Conservation (phyloP, 2,888 invertebrate species). For the Dermolepida albohirtum region DNA sequence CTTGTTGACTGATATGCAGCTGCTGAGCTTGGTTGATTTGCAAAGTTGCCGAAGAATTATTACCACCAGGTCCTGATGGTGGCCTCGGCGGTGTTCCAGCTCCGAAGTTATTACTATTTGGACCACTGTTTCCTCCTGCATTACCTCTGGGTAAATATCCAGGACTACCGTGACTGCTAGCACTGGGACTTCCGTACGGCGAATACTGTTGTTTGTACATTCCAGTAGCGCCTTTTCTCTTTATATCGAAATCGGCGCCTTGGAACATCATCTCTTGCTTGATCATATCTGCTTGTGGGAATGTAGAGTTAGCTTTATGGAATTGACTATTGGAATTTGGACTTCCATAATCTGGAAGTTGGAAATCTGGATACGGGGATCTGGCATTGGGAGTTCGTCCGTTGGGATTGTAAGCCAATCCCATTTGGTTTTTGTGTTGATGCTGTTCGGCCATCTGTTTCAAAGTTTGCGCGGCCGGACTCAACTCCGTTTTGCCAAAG, state of each 20-base stretch:
- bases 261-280: constrained; percentile 69
- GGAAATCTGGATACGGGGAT: constrained; percentile 73
- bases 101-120: constrained; percentile 50
- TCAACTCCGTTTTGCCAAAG: constrained; percentile 73
- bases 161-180: constrained; percentile 70
- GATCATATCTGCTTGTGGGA: constrained; percentile 68
- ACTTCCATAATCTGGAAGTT: constrained; percentile 69
- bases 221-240: constrained; percentile 62
- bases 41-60: constrained; percentile 68
- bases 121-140: constrained; percentile 50
- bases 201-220: constrained; percentile 74
- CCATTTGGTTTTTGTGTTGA: constrained; percentile 83
- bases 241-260: constrained; percentile 64
- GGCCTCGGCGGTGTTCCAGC: constrained; percentile 68
- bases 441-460: constrained; percentile 98
- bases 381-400: constrained; percentile 63
- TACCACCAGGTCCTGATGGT: constrained; percentile 65
- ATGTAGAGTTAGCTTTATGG: constrained; percentile 63
- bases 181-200: constrained; percentile 74
- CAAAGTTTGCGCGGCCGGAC: constrained; percentile 93
- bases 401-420: constrained; percentile 69
- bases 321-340: constrained; percentile 63
- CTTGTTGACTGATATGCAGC: constrained; percentile 85
- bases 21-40: constrained; percentile 92
- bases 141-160: constrained; percentile 61